phyloP scores from a whole-genome alignment of 2,113 vertebrate genomes.

The Pycnonotus jocosus region DNA sequence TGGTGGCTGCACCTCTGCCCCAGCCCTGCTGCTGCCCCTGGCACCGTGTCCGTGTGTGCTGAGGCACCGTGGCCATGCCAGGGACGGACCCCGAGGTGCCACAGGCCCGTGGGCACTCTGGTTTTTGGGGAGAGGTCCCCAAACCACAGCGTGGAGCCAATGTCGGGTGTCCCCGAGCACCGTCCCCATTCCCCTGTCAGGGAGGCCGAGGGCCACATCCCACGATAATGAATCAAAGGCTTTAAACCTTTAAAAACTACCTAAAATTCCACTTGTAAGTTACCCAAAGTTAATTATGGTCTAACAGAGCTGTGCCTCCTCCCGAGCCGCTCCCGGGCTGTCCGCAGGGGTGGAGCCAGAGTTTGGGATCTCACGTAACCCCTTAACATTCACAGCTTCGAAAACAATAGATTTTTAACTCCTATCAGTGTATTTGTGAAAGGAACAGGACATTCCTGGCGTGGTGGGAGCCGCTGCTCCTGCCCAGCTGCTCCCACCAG shows the following conservation, averaged over 20 bases:
- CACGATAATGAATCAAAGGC: not conserved
- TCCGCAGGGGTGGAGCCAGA: not conserved
- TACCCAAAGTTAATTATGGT: conserved; percentile 22
- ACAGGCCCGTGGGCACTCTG: fast-evolving
- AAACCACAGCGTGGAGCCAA: fast-evolving
- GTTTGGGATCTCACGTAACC: not conserved
- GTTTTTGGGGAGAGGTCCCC: not conserved
- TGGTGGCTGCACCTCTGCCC: not conserved
- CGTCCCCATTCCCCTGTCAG: not conserved
- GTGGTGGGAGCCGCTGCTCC: not conserved
- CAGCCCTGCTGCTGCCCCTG: fast-evolving
- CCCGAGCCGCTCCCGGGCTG: not conserved
- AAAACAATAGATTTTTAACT: not conserved
- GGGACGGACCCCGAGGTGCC: not conserved
- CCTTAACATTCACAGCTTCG: not conserved
- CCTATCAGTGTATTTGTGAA: not conserved
- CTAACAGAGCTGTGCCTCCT: conserved; percentile 18
- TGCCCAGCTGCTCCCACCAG: not conserved
- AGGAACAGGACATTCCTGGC: not conserved
- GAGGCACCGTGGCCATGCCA: fast-evolving
- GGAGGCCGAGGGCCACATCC: not conserved
- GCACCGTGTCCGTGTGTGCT: fast-evolving
- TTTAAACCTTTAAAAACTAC: conserved; percentile 1
- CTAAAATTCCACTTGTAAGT: not conserved
- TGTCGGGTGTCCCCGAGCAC: not conserved